Base-by-base conservation (phyloP, 2,888 invertebrate species). In the Drosophila longiperda region DNA sequence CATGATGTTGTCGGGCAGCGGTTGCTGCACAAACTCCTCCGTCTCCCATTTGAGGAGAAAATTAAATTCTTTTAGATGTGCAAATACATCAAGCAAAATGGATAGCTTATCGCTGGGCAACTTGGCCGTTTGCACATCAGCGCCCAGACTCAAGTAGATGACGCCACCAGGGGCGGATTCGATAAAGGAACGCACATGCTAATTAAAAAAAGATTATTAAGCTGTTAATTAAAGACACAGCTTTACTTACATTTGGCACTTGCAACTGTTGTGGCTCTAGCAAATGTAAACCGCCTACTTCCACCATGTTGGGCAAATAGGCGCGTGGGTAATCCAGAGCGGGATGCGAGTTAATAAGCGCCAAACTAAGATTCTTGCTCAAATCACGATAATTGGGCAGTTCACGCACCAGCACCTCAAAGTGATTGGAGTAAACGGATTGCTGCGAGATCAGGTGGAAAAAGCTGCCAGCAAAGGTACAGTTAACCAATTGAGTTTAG, bases 41-140 rank as follows among this genome's bases (percentile, higher is more conserved):
- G 91, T 91, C 72, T 95, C 95, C 92, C 94, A 94, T 87, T 95
- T 95, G 87, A 94, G 92, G 11, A 95, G 80, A 32, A 95, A 92
- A 50, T 91, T 79, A 49, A 91, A 88, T 26, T 91, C 91, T 33
- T 87, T 89, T 9, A 93, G 75, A 54, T 92, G 87, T 26, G 87
- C 76, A 42, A 92, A 87, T 0, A 87, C 89, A 71, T 92, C 91
- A 3, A 92, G 60, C 12, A 92, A 70, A 5, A 83, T 68, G 38
- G 92, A 82, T 5, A 93, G 66, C 68, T 92, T 93, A n/a, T 93
- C 91, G n/a, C 79, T 82, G 3, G 93, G 90, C 71, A 93, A 75
- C 63, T 93, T 91, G 17, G 82, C 85, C 8, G 91, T 91, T 32
- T 86, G 87, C 34, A 92, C 81, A 72, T 92, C 91, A 1, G 92